phyloP scores from a whole-genome alignment of 2,888 invertebrate species.

The Drosophila mettleri region DNA sequence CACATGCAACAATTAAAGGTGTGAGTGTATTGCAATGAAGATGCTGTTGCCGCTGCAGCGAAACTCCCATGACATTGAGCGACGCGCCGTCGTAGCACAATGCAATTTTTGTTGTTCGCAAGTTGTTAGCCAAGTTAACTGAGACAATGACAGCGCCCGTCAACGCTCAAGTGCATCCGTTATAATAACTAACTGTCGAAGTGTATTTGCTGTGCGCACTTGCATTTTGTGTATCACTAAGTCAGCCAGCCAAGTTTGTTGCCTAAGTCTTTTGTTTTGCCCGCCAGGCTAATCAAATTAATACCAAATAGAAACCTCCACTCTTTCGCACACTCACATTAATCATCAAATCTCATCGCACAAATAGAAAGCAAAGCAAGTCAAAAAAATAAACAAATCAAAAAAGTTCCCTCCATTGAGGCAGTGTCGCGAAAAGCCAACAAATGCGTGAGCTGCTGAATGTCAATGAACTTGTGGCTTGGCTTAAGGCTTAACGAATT shows the following conservation, averaged over 20 bases:
- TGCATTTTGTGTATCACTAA: conserved; percentile 45
- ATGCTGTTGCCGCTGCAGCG: conserved; percentile 41
- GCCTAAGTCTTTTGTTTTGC: conserved; percentile 46
- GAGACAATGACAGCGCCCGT: conserved; percentile 58
- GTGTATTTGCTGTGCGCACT: conserved; percentile 19
- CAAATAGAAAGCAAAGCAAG: conserved; percentile 59
- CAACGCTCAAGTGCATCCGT: conserved; percentile 78
- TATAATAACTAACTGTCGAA: conserved; percentile 72
- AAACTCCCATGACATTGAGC: conserved; percentile 81
- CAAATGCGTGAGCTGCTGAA: conserved; percentile 42
- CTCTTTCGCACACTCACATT: conserved; percentile 38
- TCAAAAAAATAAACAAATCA: conserved; percentile 19
- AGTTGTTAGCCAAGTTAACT: conserved; percentile 60
- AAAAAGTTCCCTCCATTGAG: conserved; percentile 26
- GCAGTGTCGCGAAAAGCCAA: conserved; percentile 63
- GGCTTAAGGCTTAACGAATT: conserved; percentile 69
- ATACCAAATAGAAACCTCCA: conserved; percentile 25
- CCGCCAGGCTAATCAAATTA: conserved; percentile 57
- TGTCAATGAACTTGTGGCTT: conserved; percentile 73
- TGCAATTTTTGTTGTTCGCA: conserved; percentile 50
- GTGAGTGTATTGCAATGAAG: conserved; percentile 42
- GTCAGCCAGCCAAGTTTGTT: conserved; percentile 39
- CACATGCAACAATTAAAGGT: conserved; percentile 70
- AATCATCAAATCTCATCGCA: conserved; percentile 52
- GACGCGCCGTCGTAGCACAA: conserved; percentile 55